These are phyloP conservation scores for Pachypsylla venusta DNA, from an alignment of 1,140 invertebrate species.

Conservation along the genomic window DNA sequence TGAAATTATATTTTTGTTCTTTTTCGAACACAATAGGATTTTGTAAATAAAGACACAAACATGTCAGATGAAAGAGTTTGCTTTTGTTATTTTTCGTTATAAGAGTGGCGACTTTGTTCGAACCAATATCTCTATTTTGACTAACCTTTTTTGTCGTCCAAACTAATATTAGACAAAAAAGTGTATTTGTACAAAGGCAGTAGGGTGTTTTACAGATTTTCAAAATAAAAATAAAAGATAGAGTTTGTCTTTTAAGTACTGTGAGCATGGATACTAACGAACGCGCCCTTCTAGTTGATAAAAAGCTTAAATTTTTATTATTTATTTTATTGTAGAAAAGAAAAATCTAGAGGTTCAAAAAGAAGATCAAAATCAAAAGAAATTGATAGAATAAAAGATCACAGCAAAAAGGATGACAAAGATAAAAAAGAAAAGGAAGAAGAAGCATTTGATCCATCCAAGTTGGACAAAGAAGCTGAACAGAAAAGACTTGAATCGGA, in stretches of 20 bases:
- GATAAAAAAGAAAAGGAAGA: conserved; percentile 30
- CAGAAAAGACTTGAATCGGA: conserved; percentile 81
- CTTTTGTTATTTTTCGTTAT: too few relatives aligned
- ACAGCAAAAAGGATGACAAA: conserved; percentile 41
- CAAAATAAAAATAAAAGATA: conserved; percentile 19
- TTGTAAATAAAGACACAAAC: too few relatives aligned
- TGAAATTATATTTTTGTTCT: too few relatives aligned
- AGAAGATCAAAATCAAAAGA: conserved; percentile 34
- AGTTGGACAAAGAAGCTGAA: conserved; percentile 68
- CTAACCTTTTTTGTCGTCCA: too few relatives aligned
- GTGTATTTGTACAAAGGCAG: neutral
- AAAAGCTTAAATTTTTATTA: conserved; percentile 13
- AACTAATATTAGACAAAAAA: neutral
- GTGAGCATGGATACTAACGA: too few relatives aligned
- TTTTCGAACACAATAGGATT: too few relatives aligned
- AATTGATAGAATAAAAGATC: conserved; percentile 35
- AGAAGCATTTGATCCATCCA: conserved; percentile 49
- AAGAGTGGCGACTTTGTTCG: too few relatives aligned
- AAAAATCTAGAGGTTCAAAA: conserved; percentile 32
- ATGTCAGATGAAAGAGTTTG: too few relatives aligned
- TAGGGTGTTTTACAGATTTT: conserved; percentile 14
- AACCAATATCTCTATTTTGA: too few relatives aligned
- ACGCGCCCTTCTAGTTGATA: too few relatives aligned
- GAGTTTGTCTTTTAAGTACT: conserved; percentile 10
- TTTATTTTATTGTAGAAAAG: conserved; percentile 24